Conservation (phyloP, 2,797 vertebrate genomes). For the Hoplostethus atlanticus region DNA sequence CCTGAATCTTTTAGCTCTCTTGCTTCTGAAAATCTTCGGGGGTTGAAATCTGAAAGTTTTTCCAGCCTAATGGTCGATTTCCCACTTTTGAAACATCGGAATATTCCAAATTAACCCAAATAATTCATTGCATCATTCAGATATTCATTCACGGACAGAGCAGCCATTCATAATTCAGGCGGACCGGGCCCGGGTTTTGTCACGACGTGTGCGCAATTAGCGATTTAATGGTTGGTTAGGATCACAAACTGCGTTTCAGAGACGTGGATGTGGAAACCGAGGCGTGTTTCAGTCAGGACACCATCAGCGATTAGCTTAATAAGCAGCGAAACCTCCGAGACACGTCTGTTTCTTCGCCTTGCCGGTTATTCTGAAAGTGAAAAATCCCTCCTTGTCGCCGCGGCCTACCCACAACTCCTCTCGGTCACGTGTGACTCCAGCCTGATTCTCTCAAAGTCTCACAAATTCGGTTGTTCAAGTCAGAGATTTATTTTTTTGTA, state of each 20-base stretch:
- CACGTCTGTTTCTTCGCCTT: slow-evolving; percentile 20
- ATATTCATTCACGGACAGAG: slow-evolving; percentile 59
- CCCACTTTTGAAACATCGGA: slow-evolving; percentile 36
- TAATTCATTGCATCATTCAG: slow-evolving; percentile 67
- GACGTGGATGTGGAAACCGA: neutral
- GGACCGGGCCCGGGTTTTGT: slow-evolving; percentile 23
- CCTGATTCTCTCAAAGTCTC: neutral
- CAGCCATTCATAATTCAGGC: slow-evolving; percentile 54
- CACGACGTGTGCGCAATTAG: slow-evolving; percentile 29
- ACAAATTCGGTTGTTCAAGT: slow-evolving; percentile 4
- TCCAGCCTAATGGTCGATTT: slow-evolving; percentile 40
- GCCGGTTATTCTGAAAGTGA: slow-evolving; percentile 3
- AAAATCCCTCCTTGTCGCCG: neutral
- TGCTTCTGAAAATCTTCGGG: neutral
- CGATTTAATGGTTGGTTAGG: neutral
- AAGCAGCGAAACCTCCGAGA: slow-evolving; percentile 1
- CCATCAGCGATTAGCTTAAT: neutral
- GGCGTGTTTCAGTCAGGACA: neutral
- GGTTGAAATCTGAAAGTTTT: slow-evolving; percentile 36
- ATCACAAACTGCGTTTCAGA: slow-evolving; percentile 7
- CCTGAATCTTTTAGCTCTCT: slow-evolving; percentile 29
- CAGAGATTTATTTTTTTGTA: slow-evolving; percentile 25
- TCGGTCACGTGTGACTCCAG: neutral
- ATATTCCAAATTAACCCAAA: slow-evolving; percentile 65
- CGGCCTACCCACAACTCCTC: neutral